These are phyloP conservation scores for Microcebus ravelobensis DNA, from an alignment of 2,113 vertebrate genomes.

Conservation along the genomic window DNA sequence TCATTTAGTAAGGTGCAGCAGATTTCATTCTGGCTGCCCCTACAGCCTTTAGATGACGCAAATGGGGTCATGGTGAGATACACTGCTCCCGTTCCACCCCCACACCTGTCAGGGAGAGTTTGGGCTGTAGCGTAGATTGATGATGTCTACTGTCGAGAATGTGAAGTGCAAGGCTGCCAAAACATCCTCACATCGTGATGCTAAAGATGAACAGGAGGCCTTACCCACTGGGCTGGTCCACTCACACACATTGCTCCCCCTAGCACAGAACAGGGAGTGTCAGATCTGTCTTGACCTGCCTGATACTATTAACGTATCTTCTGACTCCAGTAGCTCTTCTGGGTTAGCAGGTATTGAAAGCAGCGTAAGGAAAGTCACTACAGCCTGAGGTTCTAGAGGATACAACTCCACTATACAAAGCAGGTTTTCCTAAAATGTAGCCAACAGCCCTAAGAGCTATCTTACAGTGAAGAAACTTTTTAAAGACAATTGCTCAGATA, in stretches of 20 bases:
- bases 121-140: neutral
- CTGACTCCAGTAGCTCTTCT: slow-evolving; percentile 1
- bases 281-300: neutral
- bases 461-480: neutral
- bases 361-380: neutral
- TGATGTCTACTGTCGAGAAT: neutral
- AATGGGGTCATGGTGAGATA: neutral
- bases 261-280: neutral
- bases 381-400: neutral
- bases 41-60: neutral
- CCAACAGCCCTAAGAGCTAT: neutral
- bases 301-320: neutral
- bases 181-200: neutral
- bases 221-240: neutral
- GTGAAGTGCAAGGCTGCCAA: neutral
- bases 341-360: neutral
- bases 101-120: neutral
- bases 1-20: neutral
- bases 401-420: neutral
- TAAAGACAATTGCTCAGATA: slow-evolving; percentile 30
- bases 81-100: neutral
- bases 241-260: neutral
- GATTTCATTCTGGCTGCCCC: slow-evolving; percentile 16
- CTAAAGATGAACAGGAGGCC: neutral
- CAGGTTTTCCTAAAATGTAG: neutral